These are phyloP conservation scores for Colletes latitarsis DNA, from an alignment of 1,140 invertebrate species.

Conservation along the genomic window DNA sequence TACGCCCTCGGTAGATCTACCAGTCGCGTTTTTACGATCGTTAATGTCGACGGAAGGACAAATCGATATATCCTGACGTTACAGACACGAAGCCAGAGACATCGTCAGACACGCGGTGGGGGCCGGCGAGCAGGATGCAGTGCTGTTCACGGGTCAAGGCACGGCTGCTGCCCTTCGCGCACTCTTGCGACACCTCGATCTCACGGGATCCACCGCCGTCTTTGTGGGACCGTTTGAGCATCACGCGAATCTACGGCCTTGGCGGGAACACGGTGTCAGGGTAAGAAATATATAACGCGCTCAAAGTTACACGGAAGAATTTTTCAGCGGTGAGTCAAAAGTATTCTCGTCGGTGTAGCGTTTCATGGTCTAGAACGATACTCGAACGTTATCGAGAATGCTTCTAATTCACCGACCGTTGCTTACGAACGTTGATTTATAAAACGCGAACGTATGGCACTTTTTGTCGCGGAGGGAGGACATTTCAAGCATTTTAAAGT, in stretches of 20 bases:
- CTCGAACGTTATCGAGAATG: too few species aligned
- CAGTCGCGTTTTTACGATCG: constrained; percentile 25
- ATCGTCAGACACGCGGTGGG: constrained; percentile 91
- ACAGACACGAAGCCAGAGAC: constrained; percentile 89
- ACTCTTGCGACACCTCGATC: constrained; percentile 83
- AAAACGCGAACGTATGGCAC: too few species aligned
- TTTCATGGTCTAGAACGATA: background rate
- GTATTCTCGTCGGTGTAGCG: background rate
- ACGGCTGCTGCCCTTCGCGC: constrained; percentile 88
- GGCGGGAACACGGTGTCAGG: constrained; percentile 90
- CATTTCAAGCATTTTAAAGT: too few species aligned
- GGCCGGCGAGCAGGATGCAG: constrained; percentile 91
- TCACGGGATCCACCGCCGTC: constrained; percentile 84
- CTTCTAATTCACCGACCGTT: background rate
- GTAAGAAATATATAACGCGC: constrained; percentile 79
- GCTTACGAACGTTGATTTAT: too few species aligned
- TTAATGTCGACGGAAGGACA: constrained; percentile 29
- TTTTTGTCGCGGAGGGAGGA: too few species aligned
- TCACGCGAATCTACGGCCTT: constrained; percentile 91
- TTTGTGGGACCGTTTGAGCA: constrained; percentile 94
- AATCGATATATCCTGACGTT: constrained; percentile 59
- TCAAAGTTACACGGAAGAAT: background rate
- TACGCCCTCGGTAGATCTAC: constrained; percentile 7
- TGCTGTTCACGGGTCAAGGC: constrained; percentile 90
- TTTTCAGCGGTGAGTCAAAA: background rate